Base-by-base conservation (phyloP, 23 tunicate genomes). In the Styela plicata region DNA sequence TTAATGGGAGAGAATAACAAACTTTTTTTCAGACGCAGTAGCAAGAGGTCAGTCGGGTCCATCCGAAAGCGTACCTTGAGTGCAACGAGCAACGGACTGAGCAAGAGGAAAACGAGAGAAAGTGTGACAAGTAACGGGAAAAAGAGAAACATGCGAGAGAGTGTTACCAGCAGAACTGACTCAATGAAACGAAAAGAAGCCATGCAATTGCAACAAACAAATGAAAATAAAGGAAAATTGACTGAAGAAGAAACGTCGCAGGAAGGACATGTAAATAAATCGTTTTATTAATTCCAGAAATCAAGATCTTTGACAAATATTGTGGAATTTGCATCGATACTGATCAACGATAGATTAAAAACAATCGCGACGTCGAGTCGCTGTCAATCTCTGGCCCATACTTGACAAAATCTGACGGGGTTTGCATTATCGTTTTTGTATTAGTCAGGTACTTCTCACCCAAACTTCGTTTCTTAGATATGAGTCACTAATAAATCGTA, bases 211-310 rank as follows among this genome's bases (percentile, higher is more conserved):
- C 31, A 84, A 75, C 22, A 53, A 73, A 20, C 31, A 25, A n/a
- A 71, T 69, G 64, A n/a, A 26, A 80, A 86, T 29, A 84, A 80
- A 2, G 89, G 89, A 35, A 90, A 90, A 61, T 62, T 90, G 63
- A 90, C 90, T 21, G 90, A 82, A 21, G 74, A 74, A 31, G 96
- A 90, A 53, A 37, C 86, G 19, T 73, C 85, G 13, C 82, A 90
- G 53, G 76, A 66, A 52, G 96, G 81, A 76, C 30, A 76, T 26
- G 81, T 76, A 36, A 76, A 57, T 53, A 1, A 74, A 0, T 16
- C 31, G n/a, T n/a, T n/a, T n/a, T n/a, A n/a, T n/a, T n/a, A n/a
- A n/a, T n/a, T n/a, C n/a, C n/a, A n/a, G n/a, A n/a, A n/a, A n/a
- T n/a, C n/a, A n/a, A n/a, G n/a, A n/a, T n/a, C n/a, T n/a, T n/a